Evolutionary conservation across 2,888 invertebrate species (phyloP).

Genomic region (Agrochola lychnidis): DNA sequence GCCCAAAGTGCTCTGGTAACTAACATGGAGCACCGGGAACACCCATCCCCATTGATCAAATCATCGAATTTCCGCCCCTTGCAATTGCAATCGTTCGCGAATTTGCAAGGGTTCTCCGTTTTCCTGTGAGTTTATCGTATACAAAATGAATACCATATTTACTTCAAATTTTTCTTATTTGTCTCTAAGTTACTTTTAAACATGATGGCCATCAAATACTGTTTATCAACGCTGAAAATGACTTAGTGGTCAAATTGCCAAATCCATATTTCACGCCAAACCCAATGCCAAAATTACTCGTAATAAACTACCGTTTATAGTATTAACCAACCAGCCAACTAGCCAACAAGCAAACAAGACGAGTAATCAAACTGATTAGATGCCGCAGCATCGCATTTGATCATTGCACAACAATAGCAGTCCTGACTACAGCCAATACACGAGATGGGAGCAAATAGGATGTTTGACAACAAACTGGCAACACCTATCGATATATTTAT

Average conservation of each 20-base stretch:
- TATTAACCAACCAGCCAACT: slow-evolving; percentile 41
- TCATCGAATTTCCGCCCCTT: slow-evolving; percentile 63
- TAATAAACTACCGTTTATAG: slow-evolving; percentile 42
- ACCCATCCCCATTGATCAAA: slow-evolving; percentile 60
- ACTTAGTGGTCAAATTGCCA: slow-evolving; percentile 1
- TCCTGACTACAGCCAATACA: slow-evolving; percentile 30
- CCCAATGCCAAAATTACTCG: slow-evolving; percentile 37
- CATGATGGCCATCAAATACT: neutral
- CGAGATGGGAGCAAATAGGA: slow-evolving; percentile 35
- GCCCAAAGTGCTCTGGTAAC: slow-evolving; percentile 56
- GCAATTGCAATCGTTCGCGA: slow-evolving; percentile 59
- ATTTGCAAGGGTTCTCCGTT: slow-evolving; percentile 55
- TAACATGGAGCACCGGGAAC: slow-evolving; percentile 48
- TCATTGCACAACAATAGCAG: slow-evolving; percentile 34
- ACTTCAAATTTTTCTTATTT: neutral
- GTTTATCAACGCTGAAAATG: slow-evolving; percentile 3
- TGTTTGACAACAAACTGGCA: slow-evolving; percentile 30
- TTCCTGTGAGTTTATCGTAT: slow-evolving; percentile 40
- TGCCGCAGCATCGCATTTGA: slow-evolving; percentile 33
- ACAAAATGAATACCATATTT: slow-evolving; percentile 27
- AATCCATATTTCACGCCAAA: slow-evolving; percentile 20
- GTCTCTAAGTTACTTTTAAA: neutral
- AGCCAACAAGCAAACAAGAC: slow-evolving; percentile 55
- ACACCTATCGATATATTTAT: slow-evolving; percentile 49
- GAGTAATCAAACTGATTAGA: slow-evolving; percentile 61